Evolutionary conservation across 1,140 invertebrate species (phyloP).

Genomic region (Sycobia sp.): DNA sequence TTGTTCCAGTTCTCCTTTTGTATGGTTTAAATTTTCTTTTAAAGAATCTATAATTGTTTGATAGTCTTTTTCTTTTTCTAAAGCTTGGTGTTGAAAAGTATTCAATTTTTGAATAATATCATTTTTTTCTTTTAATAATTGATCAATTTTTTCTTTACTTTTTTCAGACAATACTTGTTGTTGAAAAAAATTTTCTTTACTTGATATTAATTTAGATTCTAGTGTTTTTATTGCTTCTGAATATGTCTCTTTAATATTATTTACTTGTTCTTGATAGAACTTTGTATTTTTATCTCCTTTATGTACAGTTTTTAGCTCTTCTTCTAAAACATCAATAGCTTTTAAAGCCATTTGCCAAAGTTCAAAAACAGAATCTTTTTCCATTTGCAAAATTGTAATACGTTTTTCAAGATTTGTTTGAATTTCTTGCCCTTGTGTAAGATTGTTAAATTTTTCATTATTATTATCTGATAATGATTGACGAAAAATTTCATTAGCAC

Average conservation of each 20-base stretch:
- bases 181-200: conserved; percentile 53
- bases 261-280: conserved; percentile 51
- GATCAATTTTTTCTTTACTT: conserved; percentile 47
- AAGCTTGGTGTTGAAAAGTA: conserved; percentile 38
- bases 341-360: conserved; percentile 67
- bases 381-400: conserved; percentile 52
- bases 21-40: conserved; percentile 42
- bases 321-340: conserved; percentile 64
- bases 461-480: conserved; percentile 42
- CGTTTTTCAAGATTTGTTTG: conserved; percentile 53
- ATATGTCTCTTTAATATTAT: conserved; percentile 54
- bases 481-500: conserved; percentile 34
- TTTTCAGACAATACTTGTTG: conserved; percentile 51
- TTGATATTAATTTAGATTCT: conserved; percentile 51
- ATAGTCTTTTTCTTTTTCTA: conserved; percentile 46
- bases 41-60: conserved; percentile 42
- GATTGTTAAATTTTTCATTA: conserved; percentile 38
- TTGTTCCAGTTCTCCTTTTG: conserved; percentile 44
- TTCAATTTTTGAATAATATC: conserved; percentile 39
- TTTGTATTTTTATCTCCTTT: conserved; percentile 38
- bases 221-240: conserved; percentile 56
- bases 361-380: conserved; percentile 66
- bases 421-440: conserved; percentile 39
- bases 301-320: conserved; percentile 63
- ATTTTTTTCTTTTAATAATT: conserved; percentile 47